Evolutionary conservation across 2,797 vertebrate species (phyloP), one percentile per base, ranked within the genome.

Genomic region (Lagorchestes hirsutus): DNA sequence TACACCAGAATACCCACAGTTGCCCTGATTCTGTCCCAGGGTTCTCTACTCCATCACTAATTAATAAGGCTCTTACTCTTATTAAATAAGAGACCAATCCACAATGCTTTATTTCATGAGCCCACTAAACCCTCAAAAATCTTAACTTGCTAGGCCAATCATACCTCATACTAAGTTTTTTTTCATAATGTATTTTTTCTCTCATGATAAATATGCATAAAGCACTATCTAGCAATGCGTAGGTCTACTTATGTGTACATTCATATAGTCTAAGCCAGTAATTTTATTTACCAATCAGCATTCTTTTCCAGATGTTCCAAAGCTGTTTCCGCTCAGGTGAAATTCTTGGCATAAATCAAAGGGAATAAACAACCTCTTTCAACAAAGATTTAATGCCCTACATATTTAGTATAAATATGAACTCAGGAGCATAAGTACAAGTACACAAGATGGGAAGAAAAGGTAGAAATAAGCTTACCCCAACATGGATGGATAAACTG

Each of bases 401-500:
- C 50, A n/a, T 82, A 67, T 87, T 4, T 97, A 93, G 74, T 94
- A 95, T 0, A n/a, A 96, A 94, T 46, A 91, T 92, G 93, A 87
- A 50, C 40, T 24, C 50, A 56, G 52, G 82, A 90, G 55, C 28
- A 54, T 54, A 46, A 67, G 67, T 59, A n/a, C 11, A 93, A 62
- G 55, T 55, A 55, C 18, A 13, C 13, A 27, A 59, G 62, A 59
- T 55, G n/a, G 57, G 50, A 91, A 28, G 67, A 58, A 50, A 50
- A 92, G 46, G 93, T 62, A 92, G 91, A 95, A 96, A 95, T 91
- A 57, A 97, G 24, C 92, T 95, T 90, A 96, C 94, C 93, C 90
- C 93, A 93, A 91, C 87, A 0, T 58, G 94, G 90, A 92, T 56
- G 90, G 57, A 57, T n/a, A 93, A 94, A 91, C 57, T 40, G 54